These are phyloP conservation scores for Chaetophractus vellerosus DNA, from an alignment of 2,797 vertebrate genomes.

Conservation along the genomic window DNA sequence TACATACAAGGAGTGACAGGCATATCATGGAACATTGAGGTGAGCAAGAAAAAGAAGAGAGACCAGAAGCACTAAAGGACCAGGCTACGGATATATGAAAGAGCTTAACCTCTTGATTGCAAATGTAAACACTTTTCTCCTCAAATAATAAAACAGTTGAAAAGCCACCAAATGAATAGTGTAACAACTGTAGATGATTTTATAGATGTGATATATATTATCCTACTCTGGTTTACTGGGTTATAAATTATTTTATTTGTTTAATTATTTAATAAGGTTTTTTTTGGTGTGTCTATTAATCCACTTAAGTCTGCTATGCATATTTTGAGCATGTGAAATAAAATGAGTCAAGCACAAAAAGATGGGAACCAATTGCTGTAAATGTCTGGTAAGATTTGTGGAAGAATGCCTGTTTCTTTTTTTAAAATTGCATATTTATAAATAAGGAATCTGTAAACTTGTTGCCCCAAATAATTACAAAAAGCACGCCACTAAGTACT, in stretches of 20 bases:
- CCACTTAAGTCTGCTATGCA: not conserved
- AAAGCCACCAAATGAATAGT: not conserved
- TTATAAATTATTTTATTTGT: not conserved
- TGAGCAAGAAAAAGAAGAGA: not conserved
- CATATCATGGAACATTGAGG: accelerated
- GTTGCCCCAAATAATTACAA: not conserved
- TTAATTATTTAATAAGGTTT: not conserved
- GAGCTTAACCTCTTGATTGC: not conserved
- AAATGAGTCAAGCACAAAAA: not conserved
- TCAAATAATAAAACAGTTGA: not conserved
- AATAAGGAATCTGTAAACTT: not conserved
- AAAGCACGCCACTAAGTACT: not conserved
- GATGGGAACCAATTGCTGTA: not conserved
- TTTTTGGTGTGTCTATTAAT: not conserved
- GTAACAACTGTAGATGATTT: not conserved
- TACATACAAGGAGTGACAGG: not conserved
- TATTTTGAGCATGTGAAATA: not conserved
- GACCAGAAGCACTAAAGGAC: not conserved
- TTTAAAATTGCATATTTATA: not conserved
- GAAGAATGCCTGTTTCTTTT: not conserved
- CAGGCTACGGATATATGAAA: not conserved
- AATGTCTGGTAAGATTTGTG: not conserved
- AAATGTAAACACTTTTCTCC: not conserved
- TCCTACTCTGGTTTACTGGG: not conserved
- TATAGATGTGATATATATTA: not conserved